phyloP scores from a whole-genome alignment of 1,140 invertebrate genomes.

The Drosophila malerkotliana region DNA sequence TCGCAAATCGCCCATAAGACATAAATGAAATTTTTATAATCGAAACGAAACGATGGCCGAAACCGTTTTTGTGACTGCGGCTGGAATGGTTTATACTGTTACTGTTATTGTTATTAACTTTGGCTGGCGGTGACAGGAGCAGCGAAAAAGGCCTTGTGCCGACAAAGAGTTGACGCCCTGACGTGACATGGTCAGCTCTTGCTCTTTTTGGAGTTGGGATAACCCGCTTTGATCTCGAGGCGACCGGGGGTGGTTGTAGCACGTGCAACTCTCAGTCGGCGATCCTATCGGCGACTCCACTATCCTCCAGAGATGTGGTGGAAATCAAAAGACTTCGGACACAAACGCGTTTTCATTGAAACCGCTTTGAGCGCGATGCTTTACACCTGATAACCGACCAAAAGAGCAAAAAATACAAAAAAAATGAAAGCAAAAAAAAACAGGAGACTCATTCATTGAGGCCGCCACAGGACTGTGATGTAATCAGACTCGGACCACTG shows the following conservation, averaged over 20 bases:
- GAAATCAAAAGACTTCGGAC: conserved; percentile 74
- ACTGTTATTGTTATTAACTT: conserved; percentile 76
- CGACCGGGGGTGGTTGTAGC: conserved; percentile 34
- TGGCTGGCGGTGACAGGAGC: conserved; percentile 56
- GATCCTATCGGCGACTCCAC: conserved; percentile 50
- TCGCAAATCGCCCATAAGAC: conserved; percentile 77
- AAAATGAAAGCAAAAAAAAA: not conserved
- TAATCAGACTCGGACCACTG: conserved; percentile 54
- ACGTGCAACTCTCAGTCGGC: conserved; percentile 35
- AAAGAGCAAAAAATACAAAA: conserved; percentile 14
- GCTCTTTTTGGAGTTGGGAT: conserved; percentile 34
- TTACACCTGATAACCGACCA: conserved; percentile 75
- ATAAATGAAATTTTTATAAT: conserved; percentile 82
- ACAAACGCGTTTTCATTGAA: conserved; percentile 70
- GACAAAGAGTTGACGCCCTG: conserved; percentile 57
- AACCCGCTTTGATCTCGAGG: conserved; percentile 59
- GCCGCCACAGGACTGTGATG: conserved; percentile 67
- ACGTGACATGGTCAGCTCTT: conserved; percentile 55
- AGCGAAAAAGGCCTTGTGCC: conserved; percentile 15
- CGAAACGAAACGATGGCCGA: conserved; percentile 51
- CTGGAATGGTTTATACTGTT: conserved; percentile 60
- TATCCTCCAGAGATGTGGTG: conserved; percentile 32
- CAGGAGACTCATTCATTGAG: conserved; percentile 48
- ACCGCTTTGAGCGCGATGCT: conserved; percentile 66
- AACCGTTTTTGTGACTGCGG: conserved; percentile 13